Evolutionary conservation across 2,888 invertebrate genomes (phyloP), one percentile per base, ranked within the genome.

Genomic region (Andrena trimmerana): DNA sequence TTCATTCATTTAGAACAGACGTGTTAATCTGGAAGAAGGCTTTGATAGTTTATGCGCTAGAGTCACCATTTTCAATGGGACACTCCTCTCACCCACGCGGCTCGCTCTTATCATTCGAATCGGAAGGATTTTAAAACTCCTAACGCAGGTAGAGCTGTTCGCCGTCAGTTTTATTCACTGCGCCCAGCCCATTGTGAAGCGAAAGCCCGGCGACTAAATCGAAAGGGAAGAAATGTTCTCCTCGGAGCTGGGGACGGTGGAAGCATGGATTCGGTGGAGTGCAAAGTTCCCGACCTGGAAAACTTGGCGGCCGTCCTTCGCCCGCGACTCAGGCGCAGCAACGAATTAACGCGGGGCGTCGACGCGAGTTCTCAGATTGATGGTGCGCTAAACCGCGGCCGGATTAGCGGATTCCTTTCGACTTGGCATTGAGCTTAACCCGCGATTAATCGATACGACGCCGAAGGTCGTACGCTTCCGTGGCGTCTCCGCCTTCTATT

Each of bases 401-500:
- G 63, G 71, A 87, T 85, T 78, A 82, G 71, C 63, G 71, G 67
- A 78, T 84, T 65, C 75, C 73, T 83, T 71, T 81, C 67, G 81
- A 67, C 59, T 73, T 81, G 89, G 74, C 88, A 88, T 89, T 89
- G 88, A 89, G 88, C 83, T 89, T 74, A 84, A 77, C 66, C 71
- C 50, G 80, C 66, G 81, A 84, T 86, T 82, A 89, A 88, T 88
- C 88, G 89, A 88, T 88, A 85, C 67, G 5, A 42, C 33, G 27
- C 63, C 81, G 88, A 88, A 88, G 88, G 88, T 86, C 88, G 88
- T 89, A 89, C 87, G 85, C 76, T 78, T 69, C 67, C 62, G 86
- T 67, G 84, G 83, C 87, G 86, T 88, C 88, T 88, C 88, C 87
- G 57, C 67, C 63, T 81, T 80, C 83, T 69, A 42, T 80, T 81